Percentiles rank a stretch among this genome's conserved stretches.
Conservation (phyloP, 2,113 vertebrate species). For the Agapornis roseicollis region DNA sequence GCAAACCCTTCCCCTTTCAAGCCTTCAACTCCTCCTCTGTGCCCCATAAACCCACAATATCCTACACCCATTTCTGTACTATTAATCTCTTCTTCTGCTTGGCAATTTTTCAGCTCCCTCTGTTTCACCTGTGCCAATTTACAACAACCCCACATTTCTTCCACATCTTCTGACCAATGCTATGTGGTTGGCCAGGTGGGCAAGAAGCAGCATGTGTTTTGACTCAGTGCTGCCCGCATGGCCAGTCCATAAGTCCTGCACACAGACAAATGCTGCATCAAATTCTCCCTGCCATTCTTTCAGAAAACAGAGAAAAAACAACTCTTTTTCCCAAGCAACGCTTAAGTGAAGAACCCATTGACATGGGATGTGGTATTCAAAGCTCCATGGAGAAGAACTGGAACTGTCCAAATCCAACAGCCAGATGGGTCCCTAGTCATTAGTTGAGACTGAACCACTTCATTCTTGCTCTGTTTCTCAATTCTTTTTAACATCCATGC, state of each 20-base stretch:
- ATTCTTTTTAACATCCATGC: not conserved
- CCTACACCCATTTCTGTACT: not conserved
- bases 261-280: accelerated
- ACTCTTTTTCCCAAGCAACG: not conserved
- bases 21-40: not conserved
- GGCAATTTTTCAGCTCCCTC: not conserved
- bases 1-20: not conserved
- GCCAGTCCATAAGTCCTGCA: not conserved
- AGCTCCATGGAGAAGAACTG: not conserved
- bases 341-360: not conserved
- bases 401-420: not conserved
- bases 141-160: not conserved
- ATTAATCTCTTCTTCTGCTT: not conserved
- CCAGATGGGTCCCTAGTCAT: not conserved
- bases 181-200: not conserved
- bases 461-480: not conserved
- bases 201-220: not conserved
- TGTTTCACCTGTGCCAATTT: not conserved
- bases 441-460: not conserved
- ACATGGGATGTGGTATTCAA: not conserved
- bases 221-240: not conserved
- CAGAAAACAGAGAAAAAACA: not conserved
- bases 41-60: not conserved
- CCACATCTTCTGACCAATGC: not conserved
- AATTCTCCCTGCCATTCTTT: not conserved